Conservation (phyloP, 2,797 vertebrate species). For the Hypotaenidia philippensis region DNA sequence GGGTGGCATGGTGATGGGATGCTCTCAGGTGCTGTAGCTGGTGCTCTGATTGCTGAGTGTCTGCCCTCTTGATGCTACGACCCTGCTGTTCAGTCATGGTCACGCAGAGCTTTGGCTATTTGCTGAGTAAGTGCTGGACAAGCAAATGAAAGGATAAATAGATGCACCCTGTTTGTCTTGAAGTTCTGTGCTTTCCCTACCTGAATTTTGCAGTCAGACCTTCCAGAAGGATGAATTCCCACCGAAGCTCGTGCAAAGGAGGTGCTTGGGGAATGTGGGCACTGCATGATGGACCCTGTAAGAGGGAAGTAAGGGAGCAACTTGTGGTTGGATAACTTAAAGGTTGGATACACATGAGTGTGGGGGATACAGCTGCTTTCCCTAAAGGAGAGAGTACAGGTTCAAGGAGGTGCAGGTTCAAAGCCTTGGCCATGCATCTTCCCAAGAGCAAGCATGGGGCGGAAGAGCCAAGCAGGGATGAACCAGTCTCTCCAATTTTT, state of each 20-base stretch:
- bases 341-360: not conserved
- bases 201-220: not conserved
- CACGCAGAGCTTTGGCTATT: not conserved
- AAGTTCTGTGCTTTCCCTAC: not conserved
- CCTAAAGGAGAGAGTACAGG: not conserved
- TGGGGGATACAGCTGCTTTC: not conserved
- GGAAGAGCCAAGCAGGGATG: rapidly evolving
- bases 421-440: rapidly evolving
- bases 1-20: not conserved
- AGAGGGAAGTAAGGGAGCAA: not conserved
- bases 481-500: not conserved
- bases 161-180: slow-evolving; percentile 33
- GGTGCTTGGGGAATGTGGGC: not conserved
- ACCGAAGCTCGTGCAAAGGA: rapidly evolving
- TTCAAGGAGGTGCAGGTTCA: not conserved
- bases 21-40: not conserved
- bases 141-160: not conserved
- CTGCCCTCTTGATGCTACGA: not conserved
- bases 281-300: not conserved
- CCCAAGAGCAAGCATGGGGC: not conserved
- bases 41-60: not conserved
- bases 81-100: not conserved
- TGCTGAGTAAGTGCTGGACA: slow-evolving; percentile 24
- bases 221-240: not conserved
- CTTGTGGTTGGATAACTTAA: not conserved